A percentile compares a stretch with the other conserved stretches of the same genome.
Evolutionary conservation across 2,113 vertebrate species (phyloP).

Genomic region (Chionomys nivalis): DNA sequence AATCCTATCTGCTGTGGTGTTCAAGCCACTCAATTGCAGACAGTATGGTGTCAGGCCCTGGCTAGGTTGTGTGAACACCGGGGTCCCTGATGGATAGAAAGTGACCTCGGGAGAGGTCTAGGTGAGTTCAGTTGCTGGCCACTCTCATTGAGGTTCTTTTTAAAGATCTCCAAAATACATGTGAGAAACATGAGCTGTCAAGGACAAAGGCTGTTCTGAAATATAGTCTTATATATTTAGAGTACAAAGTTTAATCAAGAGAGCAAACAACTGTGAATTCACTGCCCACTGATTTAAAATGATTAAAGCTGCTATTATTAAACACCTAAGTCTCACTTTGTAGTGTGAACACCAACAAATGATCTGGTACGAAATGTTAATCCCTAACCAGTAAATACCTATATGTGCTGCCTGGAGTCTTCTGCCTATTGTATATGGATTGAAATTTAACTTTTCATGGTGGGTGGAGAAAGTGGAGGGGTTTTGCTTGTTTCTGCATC

Average conservation of each 20-base stretch:
- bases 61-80: neutral
- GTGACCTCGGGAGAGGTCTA: rapidly evolving
- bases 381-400: neutral
- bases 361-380: neutral
- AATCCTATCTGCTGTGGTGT: neutral
- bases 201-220: rapidly evolving
- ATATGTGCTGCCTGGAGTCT: rapidly evolving
- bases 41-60: rapidly evolving
- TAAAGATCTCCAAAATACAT: rapidly evolving
- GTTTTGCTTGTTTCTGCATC: rapidly evolving
- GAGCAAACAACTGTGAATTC: neutral
- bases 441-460: too few relatives aligned
- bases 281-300: neutral
- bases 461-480: neutral
- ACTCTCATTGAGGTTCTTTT: neutral
- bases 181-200: rapidly evolving
- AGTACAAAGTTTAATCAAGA: neutral
- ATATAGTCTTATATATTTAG: rapidly evolving
- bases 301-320: neutral
- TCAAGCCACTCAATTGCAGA: rapidly evolving
- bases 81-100: neutral
- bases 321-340: neutral
- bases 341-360: neutral
- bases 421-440: rapidly evolving
- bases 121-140: rapidly evolving